Conservation (phyloP, 1,140 invertebrate species). For the Trachelipus rathkii region DNA sequence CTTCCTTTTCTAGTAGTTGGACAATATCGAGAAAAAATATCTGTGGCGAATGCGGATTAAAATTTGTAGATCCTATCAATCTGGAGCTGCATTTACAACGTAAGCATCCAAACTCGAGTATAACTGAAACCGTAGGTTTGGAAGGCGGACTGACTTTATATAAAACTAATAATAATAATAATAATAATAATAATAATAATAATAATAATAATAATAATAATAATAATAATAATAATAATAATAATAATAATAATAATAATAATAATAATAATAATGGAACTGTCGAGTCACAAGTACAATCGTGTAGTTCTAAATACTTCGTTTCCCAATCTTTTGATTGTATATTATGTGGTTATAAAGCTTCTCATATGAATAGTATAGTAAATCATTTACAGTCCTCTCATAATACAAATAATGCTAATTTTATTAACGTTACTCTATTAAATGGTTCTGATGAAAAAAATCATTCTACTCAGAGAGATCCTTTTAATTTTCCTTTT, state of each 20-base stretch:
- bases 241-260: no score
- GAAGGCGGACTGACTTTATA: constrained; percentile 35
- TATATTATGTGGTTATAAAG: constrained; percentile 36
- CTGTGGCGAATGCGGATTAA: constrained; percentile 42
- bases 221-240: no score
- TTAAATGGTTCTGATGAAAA: not conserved
- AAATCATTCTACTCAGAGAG: not conserved
- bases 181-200: no score
- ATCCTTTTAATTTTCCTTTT: not conserved
- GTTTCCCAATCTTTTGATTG: constrained; percentile 34
- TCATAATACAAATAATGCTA: constrained; percentile 32
- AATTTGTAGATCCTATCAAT: constrained; percentile 44
- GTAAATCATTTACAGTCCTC: constrained; percentile 33
- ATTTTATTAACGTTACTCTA: constrained; percentile 32
- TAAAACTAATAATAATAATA: constrained; percentile 34
- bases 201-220: no score
- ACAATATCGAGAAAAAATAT: constrained; percentile 25
- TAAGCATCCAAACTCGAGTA: constrained; percentile 35
- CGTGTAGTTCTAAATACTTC: constrained; percentile 6
- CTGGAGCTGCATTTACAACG: constrained; percentile 41
- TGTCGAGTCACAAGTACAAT: not conserved
- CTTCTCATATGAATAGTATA: constrained; percentile 30
- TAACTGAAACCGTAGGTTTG: constrained; percentile 37
- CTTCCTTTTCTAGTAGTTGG: not conserved
- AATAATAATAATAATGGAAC: constrained; percentile 27